These are phyloP conservation scores for Ptychoptera albimana DNA, from an alignment of 2,888 invertebrate genomes.

Conservation along the genomic window DNA sequence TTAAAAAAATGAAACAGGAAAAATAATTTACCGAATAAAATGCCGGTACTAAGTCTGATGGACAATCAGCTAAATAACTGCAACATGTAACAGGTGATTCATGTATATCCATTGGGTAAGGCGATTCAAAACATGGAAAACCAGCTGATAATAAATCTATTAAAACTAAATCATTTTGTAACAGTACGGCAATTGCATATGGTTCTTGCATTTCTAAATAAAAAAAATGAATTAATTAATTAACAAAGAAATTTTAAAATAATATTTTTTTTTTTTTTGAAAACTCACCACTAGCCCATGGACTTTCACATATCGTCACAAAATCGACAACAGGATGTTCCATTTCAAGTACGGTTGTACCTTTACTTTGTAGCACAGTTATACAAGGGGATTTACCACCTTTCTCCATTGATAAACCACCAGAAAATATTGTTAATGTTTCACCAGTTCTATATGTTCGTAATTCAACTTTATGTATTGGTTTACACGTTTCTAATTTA, in stretches of 20 bases:
- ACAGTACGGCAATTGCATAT: conserved; percentile 90
- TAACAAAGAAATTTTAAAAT: conserved; percentile 1
- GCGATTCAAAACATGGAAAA: conserved; percentile 98
- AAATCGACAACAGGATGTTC: conserved; percentile 97
- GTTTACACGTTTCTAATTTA: conserved; percentile 82
- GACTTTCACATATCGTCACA: conserved; percentile 87
- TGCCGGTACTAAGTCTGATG: conserved; percentile 93
- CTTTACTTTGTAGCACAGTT: conserved; percentile 91
- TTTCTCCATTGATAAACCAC: conserved; percentile 84
- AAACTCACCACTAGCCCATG: conserved; percentile 88
- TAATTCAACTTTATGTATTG: conserved; percentile 93
- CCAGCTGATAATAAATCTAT: conserved; percentile 90
- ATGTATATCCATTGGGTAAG: conserved; percentile 99
- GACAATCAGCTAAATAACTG: conserved; percentile 94
- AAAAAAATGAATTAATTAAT: not conserved
- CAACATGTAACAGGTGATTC: conserved; percentile 97
- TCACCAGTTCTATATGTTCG: conserved; percentile 77
- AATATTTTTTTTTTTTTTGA: not conserved
- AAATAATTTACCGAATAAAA: conserved; percentile 61
- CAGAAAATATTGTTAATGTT: conserved; percentile 91
- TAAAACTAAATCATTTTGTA: conserved; percentile 95
- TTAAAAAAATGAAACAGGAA: not conserved
- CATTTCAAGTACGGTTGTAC: conserved; percentile 97
- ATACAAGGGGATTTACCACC: conserved; percentile 83
- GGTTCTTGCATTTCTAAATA: conserved; percentile 85